Evolutionary conservation across 2,113 vertebrate species (phyloP).

Genomic region (Tricholaema leucomelas): DNA sequence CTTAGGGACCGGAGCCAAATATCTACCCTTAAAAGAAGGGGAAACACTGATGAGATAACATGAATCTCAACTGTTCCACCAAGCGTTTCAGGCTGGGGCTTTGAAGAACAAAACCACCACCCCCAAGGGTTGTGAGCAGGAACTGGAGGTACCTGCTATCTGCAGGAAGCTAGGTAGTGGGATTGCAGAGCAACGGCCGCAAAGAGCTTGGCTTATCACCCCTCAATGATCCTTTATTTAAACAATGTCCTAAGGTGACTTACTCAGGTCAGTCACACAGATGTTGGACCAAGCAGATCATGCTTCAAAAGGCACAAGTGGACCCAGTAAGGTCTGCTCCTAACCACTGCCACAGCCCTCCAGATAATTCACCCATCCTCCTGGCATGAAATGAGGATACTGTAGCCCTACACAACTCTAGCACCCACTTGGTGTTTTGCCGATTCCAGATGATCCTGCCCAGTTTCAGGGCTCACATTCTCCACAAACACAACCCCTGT

Average conservation of each 20-base stretch:
- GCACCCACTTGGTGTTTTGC: fast-evolving
- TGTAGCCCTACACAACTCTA: fast-evolving
- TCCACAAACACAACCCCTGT: not conserved
- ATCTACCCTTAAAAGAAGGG: not conserved
- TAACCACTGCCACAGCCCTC: not conserved
- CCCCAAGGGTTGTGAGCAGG: fast-evolving
- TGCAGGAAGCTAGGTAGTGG: fast-evolving
- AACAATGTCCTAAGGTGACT: not conserved
- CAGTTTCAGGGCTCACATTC: not conserved
- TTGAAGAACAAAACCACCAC: not conserved
- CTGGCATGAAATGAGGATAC: not conserved
- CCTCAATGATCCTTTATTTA: not conserved
- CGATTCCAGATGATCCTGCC: not conserved
- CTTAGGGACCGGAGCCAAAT: not conserved
- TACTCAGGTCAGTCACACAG: not conserved
- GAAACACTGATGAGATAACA: not conserved
- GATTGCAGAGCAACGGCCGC: fast-evolving
- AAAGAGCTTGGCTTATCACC: not conserved
- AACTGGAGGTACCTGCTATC: not conserved
- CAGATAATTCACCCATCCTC: not conserved
- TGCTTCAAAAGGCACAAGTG: not conserved
- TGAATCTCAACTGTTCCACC: not conserved
- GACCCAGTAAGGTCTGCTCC: not conserved
- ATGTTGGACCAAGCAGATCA: not conserved
- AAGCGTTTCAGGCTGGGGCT: not conserved